Percentiles rank a stretch among this genome's conserved stretches.
Evolutionary conservation across 2,888 invertebrate species (phyloP).

Genomic region (Cosmopolites sordidus): DNA sequence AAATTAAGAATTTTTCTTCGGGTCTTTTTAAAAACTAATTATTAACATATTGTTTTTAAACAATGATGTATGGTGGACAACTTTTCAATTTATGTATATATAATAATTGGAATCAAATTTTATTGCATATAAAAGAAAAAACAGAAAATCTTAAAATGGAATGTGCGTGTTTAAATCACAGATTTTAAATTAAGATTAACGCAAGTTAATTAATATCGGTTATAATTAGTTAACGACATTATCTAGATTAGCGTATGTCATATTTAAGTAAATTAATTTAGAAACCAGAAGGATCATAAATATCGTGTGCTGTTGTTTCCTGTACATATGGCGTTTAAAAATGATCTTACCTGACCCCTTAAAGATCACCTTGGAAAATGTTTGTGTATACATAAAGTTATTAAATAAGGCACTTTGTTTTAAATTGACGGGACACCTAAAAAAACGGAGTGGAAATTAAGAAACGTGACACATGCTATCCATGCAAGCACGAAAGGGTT

Average conservation of each 20-base stretch:
- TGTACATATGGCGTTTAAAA: slow-evolving; percentile 42
- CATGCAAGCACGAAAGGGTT: slow-evolving; percentile 21
- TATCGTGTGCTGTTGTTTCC: slow-evolving; percentile 35
- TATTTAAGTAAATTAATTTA: slow-evolving; percentile 46
- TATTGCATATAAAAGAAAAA: neutral
- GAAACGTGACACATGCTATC: slow-evolving; percentile 27
- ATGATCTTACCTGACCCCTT: slow-evolving; percentile 40
- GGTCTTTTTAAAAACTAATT: no score
- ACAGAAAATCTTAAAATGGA: neutral
- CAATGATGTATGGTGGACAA: neutral
- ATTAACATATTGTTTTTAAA: slow-evolving; percentile 6
- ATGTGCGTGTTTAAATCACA: slow-evolving; percentile 42
- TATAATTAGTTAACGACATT: slow-evolving; percentile 47
- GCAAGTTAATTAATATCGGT: slow-evolving; percentile 45
- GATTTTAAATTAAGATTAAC: slow-evolving; percentile 47
- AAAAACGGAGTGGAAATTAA: slow-evolving; percentile 18
- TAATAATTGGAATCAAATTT: neutral
- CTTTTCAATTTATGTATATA: neutral
- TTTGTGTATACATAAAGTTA: slow-evolving; percentile 28
- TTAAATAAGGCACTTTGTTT: slow-evolving; percentile 29
- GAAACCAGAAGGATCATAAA: slow-evolving; percentile 1
- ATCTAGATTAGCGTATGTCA: slow-evolving; percentile 47
- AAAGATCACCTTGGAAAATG: slow-evolving; percentile 29
- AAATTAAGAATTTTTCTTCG: no score
- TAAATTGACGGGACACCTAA: slow-evolving; percentile 24